phyloP scores from a whole-genome alignment of 2,888 invertebrate species.

The Synergus itoensis region DNA sequence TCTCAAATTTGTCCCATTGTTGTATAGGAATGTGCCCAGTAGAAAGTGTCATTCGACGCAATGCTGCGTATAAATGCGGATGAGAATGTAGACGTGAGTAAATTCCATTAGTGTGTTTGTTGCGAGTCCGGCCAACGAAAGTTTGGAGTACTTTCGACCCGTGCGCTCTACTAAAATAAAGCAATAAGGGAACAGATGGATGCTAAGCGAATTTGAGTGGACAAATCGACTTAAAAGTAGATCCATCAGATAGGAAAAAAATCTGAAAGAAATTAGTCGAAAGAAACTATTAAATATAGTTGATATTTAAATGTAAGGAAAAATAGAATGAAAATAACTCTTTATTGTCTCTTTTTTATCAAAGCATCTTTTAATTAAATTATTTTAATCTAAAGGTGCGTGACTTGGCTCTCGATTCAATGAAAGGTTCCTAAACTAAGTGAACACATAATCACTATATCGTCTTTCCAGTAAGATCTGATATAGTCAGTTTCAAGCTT shows the following conservation, averaged over 20 bases:
- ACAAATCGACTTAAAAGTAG: not conserved
- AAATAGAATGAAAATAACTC: not conserved
- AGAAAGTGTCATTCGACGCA: constrained; percentile 11
- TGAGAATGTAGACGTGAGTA: constrained; percentile 3
- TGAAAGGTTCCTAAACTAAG: constrained; percentile 22
- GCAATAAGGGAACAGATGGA: constrained; percentile 19
- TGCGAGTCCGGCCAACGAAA: constrained; percentile 18
- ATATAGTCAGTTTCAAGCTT: constrained; percentile 13
- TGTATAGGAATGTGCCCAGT: constrained; percentile 12
- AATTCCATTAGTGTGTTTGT: constrained; percentile 29
- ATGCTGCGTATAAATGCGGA: constrained; percentile 6
- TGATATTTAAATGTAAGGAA: not conserved
- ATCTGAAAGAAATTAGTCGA: too few species aligned
- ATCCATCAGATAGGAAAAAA: too few species aligned
- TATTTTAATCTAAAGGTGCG: constrained; percentile 23
- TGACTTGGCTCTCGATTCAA: constrained; percentile 13
- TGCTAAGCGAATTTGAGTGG: constrained; percentile 17
- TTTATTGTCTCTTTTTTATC: not conserved
- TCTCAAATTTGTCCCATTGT: too few species aligned
- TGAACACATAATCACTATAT: constrained; percentile 25
- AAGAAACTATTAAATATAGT: too few species aligned
- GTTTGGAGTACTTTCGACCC: constrained; percentile 12
- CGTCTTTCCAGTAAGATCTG: constrained; percentile 25
- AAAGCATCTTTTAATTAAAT: constrained; percentile 22
- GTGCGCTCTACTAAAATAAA: constrained; percentile 27